phyloP scores from a whole-genome alignment of 2,888 invertebrate genomes.

The Euphydryas editha region DNA sequence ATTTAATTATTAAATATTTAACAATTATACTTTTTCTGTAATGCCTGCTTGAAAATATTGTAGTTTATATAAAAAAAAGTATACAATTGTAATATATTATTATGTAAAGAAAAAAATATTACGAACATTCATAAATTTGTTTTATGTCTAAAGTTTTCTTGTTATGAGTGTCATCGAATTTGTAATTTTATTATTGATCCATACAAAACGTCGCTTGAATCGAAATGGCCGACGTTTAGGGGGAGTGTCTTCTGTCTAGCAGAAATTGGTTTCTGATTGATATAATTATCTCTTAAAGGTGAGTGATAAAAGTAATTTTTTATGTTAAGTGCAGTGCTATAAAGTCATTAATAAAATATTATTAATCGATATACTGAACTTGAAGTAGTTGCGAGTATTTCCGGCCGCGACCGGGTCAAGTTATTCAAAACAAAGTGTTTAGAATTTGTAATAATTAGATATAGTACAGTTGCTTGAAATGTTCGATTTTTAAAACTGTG shows the following conservation, averaged over 20 bases:
- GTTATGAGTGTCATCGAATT: slow-evolving; percentile 41
- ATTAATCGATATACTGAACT: slow-evolving; percentile 23
- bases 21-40: no score
- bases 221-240: slow-evolving; percentile 83
- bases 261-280: slow-evolving; percentile 67
- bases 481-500: background rate
- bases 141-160: slow-evolving; percentile 16
- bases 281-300: slow-evolving; percentile 57
- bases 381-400: slow-evolving; percentile 54
- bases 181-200: slow-evolving; percentile 62
- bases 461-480: slow-evolving; percentile 18
- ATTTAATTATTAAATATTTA: no score
- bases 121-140: no score
- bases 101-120: no score
- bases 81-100: no score
- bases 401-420: slow-evolving; percentile 73
- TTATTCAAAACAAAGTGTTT: slow-evolving; percentile 76
- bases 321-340: slow-evolving; percentile 26
- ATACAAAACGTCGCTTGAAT: slow-evolving; percentile 72
- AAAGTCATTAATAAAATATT: slow-evolving; percentile 22
- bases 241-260: slow-evolving; percentile 71
- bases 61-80: no score
- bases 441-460: slow-evolving; percentile 33
- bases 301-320: slow-evolving; percentile 49
- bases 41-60: no score